Conservation (phyloP, 2,888 invertebrate species). For the Ophonus ardosiacus region DNA sequence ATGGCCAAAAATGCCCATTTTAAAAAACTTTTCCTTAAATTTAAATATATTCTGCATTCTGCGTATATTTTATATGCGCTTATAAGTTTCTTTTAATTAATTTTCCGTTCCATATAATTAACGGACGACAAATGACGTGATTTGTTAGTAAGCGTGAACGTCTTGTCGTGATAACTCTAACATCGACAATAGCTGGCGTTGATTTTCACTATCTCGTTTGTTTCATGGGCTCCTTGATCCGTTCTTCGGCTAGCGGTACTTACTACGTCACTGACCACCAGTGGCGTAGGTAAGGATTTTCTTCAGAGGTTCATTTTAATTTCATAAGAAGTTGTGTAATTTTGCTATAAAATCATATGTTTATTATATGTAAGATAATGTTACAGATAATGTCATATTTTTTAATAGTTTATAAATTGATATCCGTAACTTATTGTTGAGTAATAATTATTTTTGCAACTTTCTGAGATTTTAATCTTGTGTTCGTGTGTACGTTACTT, state of each 20-base stretch:
- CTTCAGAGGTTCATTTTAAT: neutral
- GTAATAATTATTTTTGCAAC: conserved; percentile 18
- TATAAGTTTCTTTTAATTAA: neutral
- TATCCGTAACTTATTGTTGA: conserved; percentile 12
- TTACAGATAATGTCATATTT: conserved; percentile 1
- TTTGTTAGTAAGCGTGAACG: neutral
- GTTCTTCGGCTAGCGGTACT: conserved; percentile 19
- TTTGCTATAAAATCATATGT: neutral
- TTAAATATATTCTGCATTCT: neutral
- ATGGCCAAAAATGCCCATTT: too few species aligned
- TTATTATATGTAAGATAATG: neutral
- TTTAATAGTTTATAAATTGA: conserved; percentile 31
- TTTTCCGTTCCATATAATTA: neutral
- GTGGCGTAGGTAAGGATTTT: conserved; percentile 3
- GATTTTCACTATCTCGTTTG: conserved; percentile 30
- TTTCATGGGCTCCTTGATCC: conserved; percentile 38
- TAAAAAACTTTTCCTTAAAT: neutral
- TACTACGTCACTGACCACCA: conserved; percentile 33
- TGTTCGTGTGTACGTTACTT: neutral
- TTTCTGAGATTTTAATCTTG: conserved; percentile 1
- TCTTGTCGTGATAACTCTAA: neutral
- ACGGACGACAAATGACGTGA: neutral
- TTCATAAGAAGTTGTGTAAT: neutral
- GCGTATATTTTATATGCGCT: neutral
- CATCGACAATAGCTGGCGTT: conserved; percentile 13